Percentiles rank a stretch among this genome's conserved stretches.
phyloP scores from a whole-genome alignment of 2,797 vertebrate species.

The Australoheros facetus region DNA sequence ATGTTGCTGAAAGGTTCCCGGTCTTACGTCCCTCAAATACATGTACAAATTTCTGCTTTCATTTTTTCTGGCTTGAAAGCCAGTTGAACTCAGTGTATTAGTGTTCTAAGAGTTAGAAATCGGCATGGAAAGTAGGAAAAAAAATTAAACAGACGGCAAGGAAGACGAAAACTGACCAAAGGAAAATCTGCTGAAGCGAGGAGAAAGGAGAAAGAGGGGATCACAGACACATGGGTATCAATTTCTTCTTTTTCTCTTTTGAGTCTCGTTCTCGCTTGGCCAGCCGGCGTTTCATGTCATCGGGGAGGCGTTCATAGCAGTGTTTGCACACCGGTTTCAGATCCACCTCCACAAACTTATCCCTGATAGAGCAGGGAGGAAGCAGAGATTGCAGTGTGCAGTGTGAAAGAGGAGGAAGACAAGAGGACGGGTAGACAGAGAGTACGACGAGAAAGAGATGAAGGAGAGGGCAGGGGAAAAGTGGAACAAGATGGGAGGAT shows the following conservation, averaged over 20 bases:
- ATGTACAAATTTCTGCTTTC: conserved; percentile 6
- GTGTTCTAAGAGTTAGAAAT: not conserved
- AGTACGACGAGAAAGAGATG: not conserved
- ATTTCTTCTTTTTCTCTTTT: conserved; percentile 95
- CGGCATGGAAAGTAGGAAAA: conserved; percentile 1
- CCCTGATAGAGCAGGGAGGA: conserved; percentile 79
- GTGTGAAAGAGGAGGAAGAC: not conserved
- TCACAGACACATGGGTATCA: conserved; percentile 94
- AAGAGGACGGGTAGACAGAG: not conserved
- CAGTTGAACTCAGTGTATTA: not conserved
- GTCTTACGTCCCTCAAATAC: not conserved
- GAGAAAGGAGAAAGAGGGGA: conserved; percentile 70
- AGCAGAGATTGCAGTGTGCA: not conserved
- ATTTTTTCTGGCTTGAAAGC: not conserved
- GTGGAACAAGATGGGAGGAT: not conserved
- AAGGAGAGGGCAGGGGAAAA: conserved; percentile 2
- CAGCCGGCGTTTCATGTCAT: conserved; percentile 93
- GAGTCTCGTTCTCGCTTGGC: conserved; percentile 91
- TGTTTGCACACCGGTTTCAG: conserved; percentile 98
- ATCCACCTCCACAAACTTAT: conserved; percentile 99
- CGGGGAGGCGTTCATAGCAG: conserved; percentile 96
- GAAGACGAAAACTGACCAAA: conserved; percentile 86
- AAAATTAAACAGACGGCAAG: conserved; percentile 20
- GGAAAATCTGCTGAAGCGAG: conserved; percentile 72
- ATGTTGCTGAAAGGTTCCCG: conserved; percentile 14